Percentiles rank a stretch among this genome's conserved stretches.
These are phyloP conservation scores for Scaptodrosophila latifasciaeformis DNA, from an alignment of 2,888 invertebrate genomes.

Conservation along the genomic window DNA sequence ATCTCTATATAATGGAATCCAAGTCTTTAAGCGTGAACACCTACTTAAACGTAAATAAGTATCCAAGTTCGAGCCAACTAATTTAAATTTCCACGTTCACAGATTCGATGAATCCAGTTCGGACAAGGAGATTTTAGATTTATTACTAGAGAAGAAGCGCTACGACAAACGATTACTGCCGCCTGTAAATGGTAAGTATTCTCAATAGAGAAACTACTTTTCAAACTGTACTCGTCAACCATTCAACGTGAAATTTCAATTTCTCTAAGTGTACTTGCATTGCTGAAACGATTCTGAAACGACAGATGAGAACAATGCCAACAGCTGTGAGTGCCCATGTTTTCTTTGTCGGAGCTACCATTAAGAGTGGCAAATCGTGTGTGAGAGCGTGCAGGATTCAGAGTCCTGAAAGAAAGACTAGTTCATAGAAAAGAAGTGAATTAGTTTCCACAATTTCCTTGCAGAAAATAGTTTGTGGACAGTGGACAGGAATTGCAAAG, in stretches of 20 bases:
- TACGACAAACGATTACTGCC: slow-evolving; percentile 95
- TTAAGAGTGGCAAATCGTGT: slow-evolving; percentile 8
- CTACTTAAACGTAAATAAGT: no score
- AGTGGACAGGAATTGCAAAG: no score
- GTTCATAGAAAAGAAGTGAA: no score
- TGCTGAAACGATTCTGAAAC: slow-evolving; percentile 4
- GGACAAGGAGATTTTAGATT: slow-evolving; percentile 94
- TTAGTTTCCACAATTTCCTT: no score
- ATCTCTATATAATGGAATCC: neutral
- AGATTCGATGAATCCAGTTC: slow-evolving; percentile 94
- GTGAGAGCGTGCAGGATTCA: neutral
- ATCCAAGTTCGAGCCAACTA: neutral
- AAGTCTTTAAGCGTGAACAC: no score
- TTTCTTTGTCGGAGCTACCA: slow-evolving; percentile 18
- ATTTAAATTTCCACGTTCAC: no score
- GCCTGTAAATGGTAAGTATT: slow-evolving; percentile 87
- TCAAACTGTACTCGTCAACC: neutral
- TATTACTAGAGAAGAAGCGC: slow-evolving; percentile 88
- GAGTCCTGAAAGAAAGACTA: neutral
- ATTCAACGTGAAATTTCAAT: slow-evolving; percentile 32
- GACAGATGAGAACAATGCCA: neutral
- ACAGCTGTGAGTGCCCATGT: slow-evolving; percentile 6
- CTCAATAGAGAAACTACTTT: neutral
- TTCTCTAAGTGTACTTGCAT: slow-evolving; percentile 45
- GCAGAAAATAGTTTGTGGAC: no score